Evolutionary conservation across 2,113 vertebrate genomes (phyloP).

Genomic region (Lophochroa leadbeateri): DNA sequence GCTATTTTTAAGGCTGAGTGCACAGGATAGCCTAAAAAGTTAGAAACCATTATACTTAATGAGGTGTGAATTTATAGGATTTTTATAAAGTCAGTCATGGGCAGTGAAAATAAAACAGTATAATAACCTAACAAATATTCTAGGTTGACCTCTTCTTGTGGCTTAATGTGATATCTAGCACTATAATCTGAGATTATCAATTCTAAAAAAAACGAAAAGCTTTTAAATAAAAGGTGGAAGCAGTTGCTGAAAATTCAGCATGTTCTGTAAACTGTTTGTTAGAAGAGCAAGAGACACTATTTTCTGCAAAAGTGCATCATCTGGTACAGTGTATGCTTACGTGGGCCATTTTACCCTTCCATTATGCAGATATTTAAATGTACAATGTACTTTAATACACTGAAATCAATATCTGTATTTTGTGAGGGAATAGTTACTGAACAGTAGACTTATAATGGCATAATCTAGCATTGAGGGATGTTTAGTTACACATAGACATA

Average conservation of each 20-base stretch:
- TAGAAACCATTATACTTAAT: conserved; percentile 6
- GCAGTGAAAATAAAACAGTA: neutral
- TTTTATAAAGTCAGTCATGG: neutral
- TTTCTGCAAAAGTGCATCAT: neutral
- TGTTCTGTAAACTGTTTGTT: neutral
- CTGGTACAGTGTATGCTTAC: neutral
- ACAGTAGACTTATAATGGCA: neutral
- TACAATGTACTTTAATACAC: neutral
- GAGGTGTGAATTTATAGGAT: neutral
- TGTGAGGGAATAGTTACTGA: neutral
- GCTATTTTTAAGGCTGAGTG: neutral
- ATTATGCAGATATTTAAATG: neutral
- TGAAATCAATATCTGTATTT: neutral
- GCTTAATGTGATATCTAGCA: neutral
- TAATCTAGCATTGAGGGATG: neutral
- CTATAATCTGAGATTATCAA: neutral
- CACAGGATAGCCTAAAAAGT: neutral
- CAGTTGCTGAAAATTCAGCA: neutral
- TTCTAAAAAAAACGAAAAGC: accelerated
- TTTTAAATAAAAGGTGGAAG: neutral
- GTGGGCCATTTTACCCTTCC: neutral
- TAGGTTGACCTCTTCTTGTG: neutral
- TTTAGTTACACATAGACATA: neutral
- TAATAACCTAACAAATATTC: neutral
- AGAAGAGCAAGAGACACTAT: neutral